Percentiles rank a stretch among this genome's conserved stretches.
Evolutionary conservation across 1,140 invertebrate species (phyloP).

Genomic region (Notospermus geniculatus): DNA sequence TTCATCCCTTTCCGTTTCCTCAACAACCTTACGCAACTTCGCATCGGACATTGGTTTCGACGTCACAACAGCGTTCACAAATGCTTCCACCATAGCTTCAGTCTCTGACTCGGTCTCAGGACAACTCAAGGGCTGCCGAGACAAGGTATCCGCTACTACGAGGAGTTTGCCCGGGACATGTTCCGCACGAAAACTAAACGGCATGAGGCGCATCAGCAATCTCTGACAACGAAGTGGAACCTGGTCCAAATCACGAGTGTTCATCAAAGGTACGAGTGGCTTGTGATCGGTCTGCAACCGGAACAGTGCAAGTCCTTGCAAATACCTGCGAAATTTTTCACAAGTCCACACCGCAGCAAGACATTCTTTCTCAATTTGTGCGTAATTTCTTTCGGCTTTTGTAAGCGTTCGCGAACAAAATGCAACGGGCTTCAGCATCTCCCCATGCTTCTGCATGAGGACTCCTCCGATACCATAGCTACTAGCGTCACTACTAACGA

Average conservation of each 20-base stretch:
- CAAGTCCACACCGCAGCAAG: conserved; percentile 37
- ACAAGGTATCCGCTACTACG: conserved; percentile 22
- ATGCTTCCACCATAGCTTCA: background rate
- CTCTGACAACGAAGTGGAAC: conserved; percentile 22
- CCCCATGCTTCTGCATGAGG: conserved; percentile 19
- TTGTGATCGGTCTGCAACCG: conserved; percentile 42
- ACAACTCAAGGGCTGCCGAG: conserved; percentile 8
- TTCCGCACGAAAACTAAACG: conserved; percentile 15
- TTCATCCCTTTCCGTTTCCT: background rate
- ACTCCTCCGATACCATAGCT: conserved; percentile 29
- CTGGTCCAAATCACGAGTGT: conserved; percentile 13
- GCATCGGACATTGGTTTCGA: background rate
- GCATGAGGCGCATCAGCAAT: conserved; percentile 19
- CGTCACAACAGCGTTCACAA: background rate
- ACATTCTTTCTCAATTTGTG: conserved; percentile 29
- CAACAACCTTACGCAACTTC: background rate
- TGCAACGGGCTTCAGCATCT: conserved; percentile 21
- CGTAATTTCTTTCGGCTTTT: conserved; percentile 30
- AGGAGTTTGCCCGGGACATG: conserved; percentile 26
- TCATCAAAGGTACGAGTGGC: conserved; percentile 31
- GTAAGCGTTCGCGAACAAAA: conserved; percentile 29
- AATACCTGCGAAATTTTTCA: conserved; percentile 58
- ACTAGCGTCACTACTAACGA: conserved; percentile 24
- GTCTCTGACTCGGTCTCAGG: background rate
- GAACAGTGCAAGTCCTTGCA: conserved; percentile 44